Conservation (phyloP, 2,888 invertebrate genomes). For the Sphaerophoria rueppellii region DNA sequence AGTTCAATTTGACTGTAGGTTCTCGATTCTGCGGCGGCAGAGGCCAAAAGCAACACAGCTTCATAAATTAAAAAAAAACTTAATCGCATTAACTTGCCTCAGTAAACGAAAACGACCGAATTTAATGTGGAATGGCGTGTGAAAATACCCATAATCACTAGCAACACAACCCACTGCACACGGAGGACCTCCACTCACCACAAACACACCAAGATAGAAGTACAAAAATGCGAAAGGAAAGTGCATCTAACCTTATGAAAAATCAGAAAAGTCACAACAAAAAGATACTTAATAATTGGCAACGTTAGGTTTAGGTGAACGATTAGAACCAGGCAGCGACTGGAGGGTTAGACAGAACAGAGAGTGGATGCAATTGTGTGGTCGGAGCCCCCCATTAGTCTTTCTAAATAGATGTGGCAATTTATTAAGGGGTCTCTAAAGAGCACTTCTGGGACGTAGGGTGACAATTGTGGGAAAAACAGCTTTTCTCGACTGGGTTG, state of each 20-base stretch:
- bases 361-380: slow-evolving; percentile 56
- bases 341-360: background rate
- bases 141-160: slow-evolving; percentile 31
- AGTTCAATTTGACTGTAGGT: background rate
- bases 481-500: slow-evolving; percentile 25
- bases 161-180: slow-evolving; percentile 8
- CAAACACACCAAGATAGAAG: slow-evolving; percentile 11
- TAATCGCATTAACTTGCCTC: slow-evolving; percentile 62
- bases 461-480: slow-evolving; percentile 39
- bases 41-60: slow-evolving; percentile 44
- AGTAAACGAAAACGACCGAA: slow-evolving; percentile 38
- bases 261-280: slow-evolving; percentile 45
- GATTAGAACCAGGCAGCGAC: background rate
- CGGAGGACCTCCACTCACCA: background rate
- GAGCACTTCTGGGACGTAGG: slow-evolving; percentile 59
- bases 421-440: slow-evolving; percentile 66
- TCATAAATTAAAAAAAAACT: slow-evolving; percentile 56
- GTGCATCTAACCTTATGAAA: slow-evolving; percentile 63
- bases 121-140: slow-evolving; percentile 21
- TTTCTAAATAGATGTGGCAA: slow-evolving; percentile 37
- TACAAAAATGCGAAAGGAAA: slow-evolving; percentile 55
- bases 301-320: background rate
- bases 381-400: slow-evolving; percentile 3
- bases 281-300: slow-evolving; percentile 57
- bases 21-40: background rate